A percentile compares a stretch with the other conserved stretches of the same genome.
phyloP scores from a whole-genome alignment of 2,113 vertebrate genomes.

The Semicossyphus pulcher region DNA sequence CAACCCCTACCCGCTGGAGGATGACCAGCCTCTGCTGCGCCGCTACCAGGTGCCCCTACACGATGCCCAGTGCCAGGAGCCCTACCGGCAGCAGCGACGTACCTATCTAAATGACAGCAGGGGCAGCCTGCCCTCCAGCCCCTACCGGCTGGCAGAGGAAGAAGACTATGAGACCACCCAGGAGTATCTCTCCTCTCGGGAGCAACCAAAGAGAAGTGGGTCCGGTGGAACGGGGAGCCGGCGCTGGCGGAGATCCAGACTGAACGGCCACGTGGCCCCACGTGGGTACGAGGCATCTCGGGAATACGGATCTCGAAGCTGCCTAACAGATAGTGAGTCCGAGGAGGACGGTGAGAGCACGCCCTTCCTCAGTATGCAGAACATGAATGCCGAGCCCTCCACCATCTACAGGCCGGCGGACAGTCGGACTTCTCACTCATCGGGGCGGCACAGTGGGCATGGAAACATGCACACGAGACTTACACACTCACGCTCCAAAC shows the following conservation, averaged over 20 bases:
- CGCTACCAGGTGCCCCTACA: constrained; percentile 90
- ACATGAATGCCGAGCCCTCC: constrained; percentile 90
- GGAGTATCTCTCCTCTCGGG: constrained; percentile 93
- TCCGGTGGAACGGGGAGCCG: constrained; percentile 85
- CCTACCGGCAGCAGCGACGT: constrained; percentile 92
- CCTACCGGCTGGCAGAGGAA: constrained; percentile 92
- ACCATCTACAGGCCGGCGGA: constrained; percentile 89
- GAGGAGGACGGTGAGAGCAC: constrained; percentile 96
- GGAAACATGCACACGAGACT: constrained; percentile 88
- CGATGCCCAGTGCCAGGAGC: constrained; percentile 91
- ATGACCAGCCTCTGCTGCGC: constrained; percentile 93
- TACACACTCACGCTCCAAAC: constrained; percentile 86
- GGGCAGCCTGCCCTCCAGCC: constrained; percentile 95
- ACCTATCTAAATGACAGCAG: constrained; percentile 93
- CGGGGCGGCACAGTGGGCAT: constrained; percentile 86
- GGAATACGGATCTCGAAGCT: constrained; percentile 95
- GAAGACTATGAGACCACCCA: constrained; percentile 98
- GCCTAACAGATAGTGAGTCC: constrained; percentile 93
- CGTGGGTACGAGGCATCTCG: constrained; percentile 89
- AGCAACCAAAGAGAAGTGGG: constrained; percentile 88
- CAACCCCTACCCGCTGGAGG: constrained; percentile 90
- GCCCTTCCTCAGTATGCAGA: constrained; percentile 96
- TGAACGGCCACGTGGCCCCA: constrained; percentile 93
- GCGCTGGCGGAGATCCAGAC: constrained; percentile 93
- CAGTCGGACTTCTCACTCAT: constrained; percentile 94